Evolutionary conservation across 2,797 vertebrate genomes (phyloP).

Genomic region (Oreonectes daqikongensis): DNA sequence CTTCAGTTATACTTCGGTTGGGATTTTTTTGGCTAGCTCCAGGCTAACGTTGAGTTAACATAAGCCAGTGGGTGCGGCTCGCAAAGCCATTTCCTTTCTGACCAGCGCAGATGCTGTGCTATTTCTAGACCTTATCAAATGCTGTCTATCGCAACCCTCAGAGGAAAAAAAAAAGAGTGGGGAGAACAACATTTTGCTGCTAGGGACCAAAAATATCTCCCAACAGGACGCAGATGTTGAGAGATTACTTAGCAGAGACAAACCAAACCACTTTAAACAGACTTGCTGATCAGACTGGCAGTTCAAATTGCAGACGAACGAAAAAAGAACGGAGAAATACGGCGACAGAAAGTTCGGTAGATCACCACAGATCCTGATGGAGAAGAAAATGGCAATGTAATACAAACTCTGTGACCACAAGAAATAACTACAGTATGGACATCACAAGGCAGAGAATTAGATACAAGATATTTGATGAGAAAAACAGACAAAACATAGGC

Average conservation of each 20-base stretch:
- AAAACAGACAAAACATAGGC: constrained; percentile 22
- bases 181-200: constrained; percentile 10
- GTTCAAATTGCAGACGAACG: constrained; percentile 21
- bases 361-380: constrained; percentile 24
- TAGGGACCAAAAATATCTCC: constrained; percentile 42
- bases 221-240: constrained; percentile 43
- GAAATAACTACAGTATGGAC: constrained; percentile 25
- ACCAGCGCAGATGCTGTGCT: constrained; percentile 33
- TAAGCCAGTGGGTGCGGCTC: constrained; percentile 39
- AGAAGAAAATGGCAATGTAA: constrained; percentile 26
- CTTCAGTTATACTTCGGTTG: not conserved
- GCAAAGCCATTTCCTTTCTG: constrained; percentile 42
- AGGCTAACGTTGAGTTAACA: constrained; percentile 26
- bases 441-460: not conserved
- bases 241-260: constrained; percentile 14
- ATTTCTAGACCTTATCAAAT: constrained; percentile 43
- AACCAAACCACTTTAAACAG: constrained; percentile 39
- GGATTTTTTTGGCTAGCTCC: not conserved
- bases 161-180: constrained; percentile 17
- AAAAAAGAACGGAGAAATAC: constrained; percentile 1
- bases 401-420: constrained; percentile 32
- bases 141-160: constrained; percentile 15
- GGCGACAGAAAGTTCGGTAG: not conserved
- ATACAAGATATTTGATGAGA: constrained; percentile 22
- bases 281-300: constrained; percentile 14